Evolutionary conservation across 2,888 invertebrate species (phyloP).

Genomic region (Caenorhabditis sp.): DNA sequence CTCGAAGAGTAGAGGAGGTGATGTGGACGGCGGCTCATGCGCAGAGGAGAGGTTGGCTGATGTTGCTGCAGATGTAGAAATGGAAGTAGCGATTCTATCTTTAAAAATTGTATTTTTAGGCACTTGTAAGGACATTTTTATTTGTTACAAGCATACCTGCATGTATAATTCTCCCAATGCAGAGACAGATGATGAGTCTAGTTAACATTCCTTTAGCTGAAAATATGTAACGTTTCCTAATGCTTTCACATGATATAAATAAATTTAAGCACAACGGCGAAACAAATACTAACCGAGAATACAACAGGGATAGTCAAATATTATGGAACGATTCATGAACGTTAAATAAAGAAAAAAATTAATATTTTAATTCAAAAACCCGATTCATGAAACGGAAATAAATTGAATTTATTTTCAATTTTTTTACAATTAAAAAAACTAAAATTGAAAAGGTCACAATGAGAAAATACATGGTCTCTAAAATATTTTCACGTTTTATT

Average conservation of each 20-base stretch:
- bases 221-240: conserved; percentile 35
- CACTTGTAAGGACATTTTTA: too few relatives aligned
- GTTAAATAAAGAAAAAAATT: too few relatives aligned
- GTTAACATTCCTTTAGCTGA: conserved; percentile 29
- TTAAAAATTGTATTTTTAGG: conserved; percentile 8
- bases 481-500: too few relatives aligned
- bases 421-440: too few relatives aligned
- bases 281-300: conserved; percentile 1
- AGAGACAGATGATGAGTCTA: conserved; percentile 37
- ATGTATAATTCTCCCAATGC: conserved; percentile 27
- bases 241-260: not conserved
- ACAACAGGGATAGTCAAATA: not conserved
- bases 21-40: not conserved
- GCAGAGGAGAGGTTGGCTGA: conserved; percentile 5
- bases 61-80: conserved; percentile 12
- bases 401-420: too few relatives aligned
- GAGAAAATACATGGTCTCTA: too few relatives aligned
- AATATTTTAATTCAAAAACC: too few relatives aligned
- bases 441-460: too few relatives aligned
- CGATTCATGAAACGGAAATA: too few relatives aligned
- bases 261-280: not conserved
- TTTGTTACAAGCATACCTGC: conserved; percentile 33
- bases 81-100: conserved; percentile 19
- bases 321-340: too few relatives aligned
- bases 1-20: conserved; percentile 9